Evolutionary conservation across 2,113 vertebrate genomes (phyloP), one percentile per base, ranked within the genome.

Genomic region (Nerophis ophidion): DNA sequence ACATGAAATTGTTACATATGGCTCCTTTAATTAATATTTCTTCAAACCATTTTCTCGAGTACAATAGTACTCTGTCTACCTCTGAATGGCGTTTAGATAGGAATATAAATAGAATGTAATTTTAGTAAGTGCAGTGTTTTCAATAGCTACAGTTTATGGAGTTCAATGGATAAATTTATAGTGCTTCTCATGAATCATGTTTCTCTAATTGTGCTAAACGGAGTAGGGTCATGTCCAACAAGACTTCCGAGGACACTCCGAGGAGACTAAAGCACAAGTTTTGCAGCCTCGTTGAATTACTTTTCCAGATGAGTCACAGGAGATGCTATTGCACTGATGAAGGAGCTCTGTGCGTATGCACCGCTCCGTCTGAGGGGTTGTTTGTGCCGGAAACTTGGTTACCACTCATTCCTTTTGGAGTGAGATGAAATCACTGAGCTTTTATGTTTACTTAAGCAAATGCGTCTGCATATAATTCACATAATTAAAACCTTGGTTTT

Each of bases 321-420:
- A 57, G 73, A 56, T 61, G 64, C 66, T 58, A 58, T 57, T 66
- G 51, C 60, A 56, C 50, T 36, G 70, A 71, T 70, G 66, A 70
- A 66, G 68, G 54, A 14, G 49, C 60, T 57, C 62, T 60, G 44
- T 71, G 64, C 74, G 60, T 63, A 60, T 60, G 61, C 68, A 42
- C n/a, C n/a, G 53, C 61, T 74, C 48, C 54, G 69, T 68, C 71
- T 63, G 48, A 66, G 63, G 40, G 55, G 56, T 73, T 81, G 70
- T 75, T 78, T 76, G 44, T 72, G 63, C 70, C 61, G 62, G 42
- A 60, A 71, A 48, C 69, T 59, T 57, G 38, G 79, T 76, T 58
- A 63, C 61, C 53, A 69, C 59, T 64, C 5, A 72, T 65, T 66
- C 74, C 48, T 65, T 47, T 58, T 63, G 36, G 60, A 75, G 61